Percentiles rank a stretch among this genome's conserved stretches.
These are phyloP conservation scores for Picathartes gymnocephalus DNA, from an alignment of 2,113 vertebrate species.

Conservation along the genomic window DNA sequence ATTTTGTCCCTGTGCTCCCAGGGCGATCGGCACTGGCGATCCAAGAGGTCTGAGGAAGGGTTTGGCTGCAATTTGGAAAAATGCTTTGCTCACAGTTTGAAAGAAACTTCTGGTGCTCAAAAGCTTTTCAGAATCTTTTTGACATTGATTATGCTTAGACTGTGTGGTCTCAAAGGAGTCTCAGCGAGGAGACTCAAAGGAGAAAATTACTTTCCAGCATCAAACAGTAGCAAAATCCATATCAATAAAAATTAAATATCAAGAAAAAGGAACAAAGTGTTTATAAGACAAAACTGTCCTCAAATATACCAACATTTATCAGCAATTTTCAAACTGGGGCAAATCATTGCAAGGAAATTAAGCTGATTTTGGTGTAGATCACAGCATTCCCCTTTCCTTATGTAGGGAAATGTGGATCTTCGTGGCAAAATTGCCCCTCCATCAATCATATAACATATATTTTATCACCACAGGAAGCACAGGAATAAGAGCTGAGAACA, in stretches of 20 bases:
- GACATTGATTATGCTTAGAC: neutral
- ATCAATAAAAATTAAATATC: neutral
- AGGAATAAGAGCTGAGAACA: neutral
- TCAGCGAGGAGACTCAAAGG: neutral
- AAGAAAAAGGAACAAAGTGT: neutral
- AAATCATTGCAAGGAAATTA: neutral
- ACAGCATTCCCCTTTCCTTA: neutral
- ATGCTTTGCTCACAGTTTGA: neutral
- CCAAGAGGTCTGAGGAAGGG: too few species aligned
- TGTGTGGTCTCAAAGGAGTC: too few species aligned
- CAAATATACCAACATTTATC: neutral
- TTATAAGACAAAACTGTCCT: neutral
- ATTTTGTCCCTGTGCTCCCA: neutral
- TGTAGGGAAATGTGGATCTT: neutral
- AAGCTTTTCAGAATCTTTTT: neutral
- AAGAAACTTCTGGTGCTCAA: neutral
- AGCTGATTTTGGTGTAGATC: neutral
- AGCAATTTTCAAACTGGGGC: neutral
- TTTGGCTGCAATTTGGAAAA: neutral
- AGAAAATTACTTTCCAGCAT: neutral
- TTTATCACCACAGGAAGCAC: neutral
- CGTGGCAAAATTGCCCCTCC: neutral
- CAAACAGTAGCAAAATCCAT: neutral
- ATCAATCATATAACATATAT: neutral
- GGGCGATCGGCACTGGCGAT: accelerated